Evolutionary conservation across 2,888 invertebrate genomes (phyloP), one percentile per base, ranked within the genome.

Genomic region (Leptarthrus brevirostris): DNA sequence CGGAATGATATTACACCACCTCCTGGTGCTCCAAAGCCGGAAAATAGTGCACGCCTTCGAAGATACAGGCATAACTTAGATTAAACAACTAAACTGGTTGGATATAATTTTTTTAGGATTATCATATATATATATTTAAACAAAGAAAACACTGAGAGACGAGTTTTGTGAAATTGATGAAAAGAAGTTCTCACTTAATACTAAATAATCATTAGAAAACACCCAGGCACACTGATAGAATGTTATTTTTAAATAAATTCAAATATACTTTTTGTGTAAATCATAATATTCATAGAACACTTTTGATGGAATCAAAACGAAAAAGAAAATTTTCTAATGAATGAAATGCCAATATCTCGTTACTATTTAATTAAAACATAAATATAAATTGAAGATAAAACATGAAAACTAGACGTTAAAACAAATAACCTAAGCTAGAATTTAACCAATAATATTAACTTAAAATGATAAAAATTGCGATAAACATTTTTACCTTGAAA

Each of bases 11-110:
- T 84, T 69, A 83, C 82, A 40, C 85, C 85, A 24, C 85, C 85
- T 2, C 84, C 84, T 12, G 85, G 85, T 74, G 82, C 82, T 69
- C 85, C 85, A 2, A 83, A 84, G 80, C 79, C 82, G 56, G 85
- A 85, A 79, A 85, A 85, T 78, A 85, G 81, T 77, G 84, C 85
- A 70, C 82, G 85, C 54, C 78, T 85, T 76, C 81, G 85, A 71
- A 82, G 85, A 40, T 85, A 85, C 78, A 82, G 84, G 76, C 83
- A 83, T 80, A 69, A 69, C 52, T 3, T 69, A 69, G 69, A 69
- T 10, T 49, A 69, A 61, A 56, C 30, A 30, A 30, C 30, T 6
- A 30, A n/a, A 8, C 4, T 30, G 30, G 30, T 4, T 12, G 16
- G 5, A 3, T 12, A 53, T 20, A 53, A 44, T n/a, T 14, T 14